Base-by-base conservation (phyloP, 2,888 invertebrate genomes). In the Noctua comes region DNA sequence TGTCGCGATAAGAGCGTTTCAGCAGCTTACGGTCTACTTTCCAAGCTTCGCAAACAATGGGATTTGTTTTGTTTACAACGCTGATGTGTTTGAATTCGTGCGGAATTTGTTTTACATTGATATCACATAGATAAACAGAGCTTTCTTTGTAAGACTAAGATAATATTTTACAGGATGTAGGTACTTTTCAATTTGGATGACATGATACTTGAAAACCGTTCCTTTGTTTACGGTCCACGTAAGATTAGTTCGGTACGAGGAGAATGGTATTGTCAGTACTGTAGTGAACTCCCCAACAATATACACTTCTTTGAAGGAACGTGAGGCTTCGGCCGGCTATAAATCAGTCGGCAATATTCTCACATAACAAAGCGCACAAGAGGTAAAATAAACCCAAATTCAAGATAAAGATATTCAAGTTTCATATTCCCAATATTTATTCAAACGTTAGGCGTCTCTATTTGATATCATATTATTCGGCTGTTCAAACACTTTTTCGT, bases 401-500 rank as follows among this genome's bases (percentile, higher is more conserved):
- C 79, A 59, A 84, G 85, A 88, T 90, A 90, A 88, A 90, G 86
- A 87, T 90, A 91, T 91, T 91, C 89, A 85, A 88, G 88, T 86
- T 91, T 89, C 89, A 90, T 88, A 89, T 88, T 89, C 88, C 89
- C 90, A 91, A 93, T 95, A 94, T 94, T 95, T 95, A 95, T 95
- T 95, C 94, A 94, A 94, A 94, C 91, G 91, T 90, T 91, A 89
- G 90, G 86, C 90, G 89, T 91, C 91, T 93, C 92, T 93, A 93
- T 93, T 94, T 94, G 94, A 94, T 95, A 95, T 96, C 91, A 94
- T 95, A 95, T 95, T 94, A 95, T 93, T 93, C 90, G 93, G 89
- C 87, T 92, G 93, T 94, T 95, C 94, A 95, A 96, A 95, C 92
- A 95, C 91, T 96, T 96, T 96, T 95, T 95, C 93, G 93, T 93